Base-by-base conservation (phyloP, 2,113 vertebrate genomes). In the Polypterus senegalus region DNA sequence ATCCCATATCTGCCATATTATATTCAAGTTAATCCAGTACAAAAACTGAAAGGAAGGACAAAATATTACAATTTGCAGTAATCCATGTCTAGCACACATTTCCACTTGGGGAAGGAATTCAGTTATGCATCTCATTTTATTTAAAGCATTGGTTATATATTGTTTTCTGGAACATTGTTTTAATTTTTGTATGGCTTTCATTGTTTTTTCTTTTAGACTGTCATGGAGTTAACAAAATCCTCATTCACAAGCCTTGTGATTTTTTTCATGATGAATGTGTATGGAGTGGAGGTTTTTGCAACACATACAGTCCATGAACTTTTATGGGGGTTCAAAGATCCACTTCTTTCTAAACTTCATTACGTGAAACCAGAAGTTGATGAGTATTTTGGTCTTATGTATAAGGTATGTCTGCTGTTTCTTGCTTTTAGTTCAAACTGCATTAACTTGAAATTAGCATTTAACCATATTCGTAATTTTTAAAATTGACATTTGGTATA, bases 241-340 rank as follows among this genome's bases (percentile, higher is more conserved):
- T 73, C 82, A 62, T 81, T 1, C 0, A 66, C 3, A 43, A 0
- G 62, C 8, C 48, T 74, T 1, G 3, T 60, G 54, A 6, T 70
- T 47, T 61, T 71, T 5, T 0, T 82, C 0, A 61, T 43, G 67
- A 86, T 86, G 77, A 68, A 5, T 7, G 3, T 65, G 3, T 0
- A 67, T 0, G 8, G 54, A 3, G 76, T 73, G 54, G 73, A 68
- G 0, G 44, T 91, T 45, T 95, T 97, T 45, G 81, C 85, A 1
- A 86, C 81, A 0, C 89, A 44, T 65, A 81, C 86, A 0, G 90
- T 93, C 3, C 67, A 97, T 0, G 88, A 97, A 4, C 54, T 93
- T 52, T 81, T 99, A 49, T 99, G 96, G 96, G 96, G 96, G 54
- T 98, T 92, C 76, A 79, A 74, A 61, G 96, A 97, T 65, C 79